phyloP scores from a whole-genome alignment of 2,797 vertebrate species.

The Chelidonichthys spinosus region DNA sequence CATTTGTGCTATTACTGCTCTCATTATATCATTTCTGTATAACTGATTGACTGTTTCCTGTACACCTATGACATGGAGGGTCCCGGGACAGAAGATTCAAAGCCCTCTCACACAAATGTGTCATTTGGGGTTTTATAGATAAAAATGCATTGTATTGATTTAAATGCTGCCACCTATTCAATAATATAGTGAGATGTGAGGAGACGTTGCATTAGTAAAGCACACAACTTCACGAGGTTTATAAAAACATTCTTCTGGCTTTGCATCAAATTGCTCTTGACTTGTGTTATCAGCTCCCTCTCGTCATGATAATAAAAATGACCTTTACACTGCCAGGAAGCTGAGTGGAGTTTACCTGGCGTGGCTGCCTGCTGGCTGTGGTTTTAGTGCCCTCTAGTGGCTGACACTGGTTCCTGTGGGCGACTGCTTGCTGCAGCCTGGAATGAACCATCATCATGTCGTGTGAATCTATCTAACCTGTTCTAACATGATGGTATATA shows the following conservation, averaged over 20 bases:
- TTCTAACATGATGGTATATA: background rate
- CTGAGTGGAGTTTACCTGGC: conserved; percentile 61
- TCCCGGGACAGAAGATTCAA: no score
- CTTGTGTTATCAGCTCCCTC: background rate
- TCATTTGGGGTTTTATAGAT: no score
- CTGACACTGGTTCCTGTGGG: conserved; percentile 38
- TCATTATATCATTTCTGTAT: no score
- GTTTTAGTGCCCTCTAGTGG: conserved; percentile 62
- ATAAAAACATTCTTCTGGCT: background rate
- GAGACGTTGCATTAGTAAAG: background rate
- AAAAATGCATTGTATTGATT: background rate
- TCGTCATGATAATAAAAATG: background rate
- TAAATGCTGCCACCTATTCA: conserved; percentile 50
- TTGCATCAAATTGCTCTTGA: background rate
- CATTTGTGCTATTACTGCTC: no score
- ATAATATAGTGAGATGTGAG: background rate
- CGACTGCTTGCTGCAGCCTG: conserved; percentile 58
- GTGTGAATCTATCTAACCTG: background rate
- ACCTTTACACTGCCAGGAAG: conserved; percentile 36
- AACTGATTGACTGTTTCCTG: no score
- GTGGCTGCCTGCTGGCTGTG: conserved; percentile 45
- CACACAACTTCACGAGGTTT: background rate
- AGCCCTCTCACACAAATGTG: no score
- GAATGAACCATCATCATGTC: conserved; percentile 17
- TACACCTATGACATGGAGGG: no score